Percentiles rank a stretch among this genome's conserved stretches.
Conservation (phyloP, 1,140 invertebrate genomes). For the Pachyrhynchus sulphureomaculatus region DNA sequence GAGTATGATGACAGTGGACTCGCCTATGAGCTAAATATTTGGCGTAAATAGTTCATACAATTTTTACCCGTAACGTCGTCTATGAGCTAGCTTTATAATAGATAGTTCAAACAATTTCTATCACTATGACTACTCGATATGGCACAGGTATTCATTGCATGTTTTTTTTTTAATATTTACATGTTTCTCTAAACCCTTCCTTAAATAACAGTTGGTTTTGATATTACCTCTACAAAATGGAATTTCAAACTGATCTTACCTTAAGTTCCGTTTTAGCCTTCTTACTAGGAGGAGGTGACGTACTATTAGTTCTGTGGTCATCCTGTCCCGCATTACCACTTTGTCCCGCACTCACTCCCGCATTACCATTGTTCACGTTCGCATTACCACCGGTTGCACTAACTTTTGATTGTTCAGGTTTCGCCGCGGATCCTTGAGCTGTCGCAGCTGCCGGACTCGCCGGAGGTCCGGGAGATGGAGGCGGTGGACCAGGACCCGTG, state of each 20-base stretch:
- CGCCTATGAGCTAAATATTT: no score
- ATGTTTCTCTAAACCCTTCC: no score
- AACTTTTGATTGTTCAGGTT: slow-evolving; percentile 57
- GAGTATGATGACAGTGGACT: no score
- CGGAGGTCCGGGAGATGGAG: slow-evolving; percentile 47
- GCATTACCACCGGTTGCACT: slow-evolving; percentile 50
- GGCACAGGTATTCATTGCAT: no score
- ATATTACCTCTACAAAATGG: no score
- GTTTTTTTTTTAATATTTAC: no score
- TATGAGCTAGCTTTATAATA: no score
- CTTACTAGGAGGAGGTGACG: slow-evolving; percentile 64
- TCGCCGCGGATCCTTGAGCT: slow-evolving; percentile 53
- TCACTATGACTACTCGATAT: no score
- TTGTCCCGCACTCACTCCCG: slow-evolving; percentile 9
- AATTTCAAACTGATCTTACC: slow-evolving; percentile 51
- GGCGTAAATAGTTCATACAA: no score
- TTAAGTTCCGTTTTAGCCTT: slow-evolving; percentile 68
- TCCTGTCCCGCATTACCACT: slow-evolving; percentile 7
- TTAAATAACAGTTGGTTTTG: no score
- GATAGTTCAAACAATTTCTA: no score
- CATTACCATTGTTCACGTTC: slow-evolving; percentile 48
- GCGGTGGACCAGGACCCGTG: slow-evolving; percentile 54
- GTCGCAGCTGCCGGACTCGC: slow-evolving; percentile 58
- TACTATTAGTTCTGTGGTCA: slow-evolving; percentile 39
- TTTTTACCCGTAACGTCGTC: no score